Base-by-base conservation (phyloP, 2,888 invertebrate species). In the Prenolepis imparis region DNA sequence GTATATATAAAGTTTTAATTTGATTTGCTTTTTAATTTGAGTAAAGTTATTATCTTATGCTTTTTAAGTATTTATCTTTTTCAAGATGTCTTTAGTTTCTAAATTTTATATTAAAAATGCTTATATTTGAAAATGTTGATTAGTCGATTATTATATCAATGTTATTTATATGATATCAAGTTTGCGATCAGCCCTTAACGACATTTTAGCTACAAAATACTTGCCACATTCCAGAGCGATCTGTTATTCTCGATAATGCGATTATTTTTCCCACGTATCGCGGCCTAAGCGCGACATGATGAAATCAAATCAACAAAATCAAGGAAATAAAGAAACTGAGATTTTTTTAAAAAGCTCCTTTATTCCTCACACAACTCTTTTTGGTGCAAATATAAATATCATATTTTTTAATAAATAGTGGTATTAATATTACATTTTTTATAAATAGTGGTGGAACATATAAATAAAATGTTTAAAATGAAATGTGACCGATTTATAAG, bases 221-320 rank as follows among this genome's bases (percentile, higher is more conserved):
- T 91, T 84, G 85, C 82, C 80, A 91, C 92, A 91, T 92, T 92
- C 91, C 92, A 90, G 32, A 68, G 73, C 87, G 68, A 86, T 86
- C 88, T 84, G 72, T 84, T 80, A 64, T 28, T 74, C 73, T 57
- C 84, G 83, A 86, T 81, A 41, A 70, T 64, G 77, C 88, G 84
- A 88, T 77, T 64, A 64, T 66, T 82, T 55, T 77, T 68, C 21
- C 41, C 74, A 55, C 61, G n/a, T 74, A 82, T 57, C 66, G 81
- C 75, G 84, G 84, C 84, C 84, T 70, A 57, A 82, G 64, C 75
- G 81, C 82, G 82, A 55, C 68, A 66, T 73, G 80, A 83, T 74
- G 82, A 84, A 72, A 80, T 82, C 86, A 83, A 84, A 75, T 68
- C 41, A 80, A 78, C 72, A 68, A 74, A 83, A 82, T 77, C 57